Conservation (phyloP, 2,888 invertebrate genomes). For the Maniola hyperantus region DNA sequence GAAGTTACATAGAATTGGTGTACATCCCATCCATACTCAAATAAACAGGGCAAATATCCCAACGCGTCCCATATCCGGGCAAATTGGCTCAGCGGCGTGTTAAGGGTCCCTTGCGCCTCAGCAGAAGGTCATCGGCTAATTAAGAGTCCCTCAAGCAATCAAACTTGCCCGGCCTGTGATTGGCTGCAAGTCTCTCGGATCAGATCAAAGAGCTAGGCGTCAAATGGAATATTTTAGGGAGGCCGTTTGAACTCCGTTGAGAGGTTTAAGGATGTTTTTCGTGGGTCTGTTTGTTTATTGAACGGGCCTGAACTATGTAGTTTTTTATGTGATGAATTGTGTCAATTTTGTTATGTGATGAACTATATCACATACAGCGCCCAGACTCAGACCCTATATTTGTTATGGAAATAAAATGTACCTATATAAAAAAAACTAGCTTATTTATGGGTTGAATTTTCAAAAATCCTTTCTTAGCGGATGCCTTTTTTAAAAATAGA, state of each 20-base stretch:
- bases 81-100: constrained; percentile 69
- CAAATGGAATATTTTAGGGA: constrained; percentile 78
- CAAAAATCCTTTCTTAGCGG: too few relatives aligned
- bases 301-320: constrained; percentile 1
- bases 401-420: too few relatives aligned
- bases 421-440: too few relatives aligned
- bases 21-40: constrained; percentile 16
- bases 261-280: constrained; percentile 34
- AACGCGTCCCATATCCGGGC: constrained; percentile 41
- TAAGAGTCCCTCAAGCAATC: constrained; percentile 79
- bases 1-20: neutral
- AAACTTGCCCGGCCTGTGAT: constrained; percentile 68
- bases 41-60: constrained; percentile 17
- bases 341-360: neutral
- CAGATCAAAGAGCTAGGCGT: constrained; percentile 70
- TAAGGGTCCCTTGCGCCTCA: constrained; percentile 60
- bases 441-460: too few relatives aligned
- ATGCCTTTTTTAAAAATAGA: too few relatives aligned
- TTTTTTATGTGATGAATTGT: constrained; percentile 7
- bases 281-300: constrained; percentile 29
- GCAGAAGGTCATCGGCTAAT: constrained; percentile 76
- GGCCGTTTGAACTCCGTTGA: constrained; percentile 54
- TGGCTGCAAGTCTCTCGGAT: constrained; percentile 62
- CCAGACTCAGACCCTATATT: too few relatives aligned
- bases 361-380: too few relatives aligned